Evolutionary conservation across 2,797 vertebrate genomes (phyloP), one percentile per base, ranked within the genome.

Genomic region (Thunnus albacares): DNA sequence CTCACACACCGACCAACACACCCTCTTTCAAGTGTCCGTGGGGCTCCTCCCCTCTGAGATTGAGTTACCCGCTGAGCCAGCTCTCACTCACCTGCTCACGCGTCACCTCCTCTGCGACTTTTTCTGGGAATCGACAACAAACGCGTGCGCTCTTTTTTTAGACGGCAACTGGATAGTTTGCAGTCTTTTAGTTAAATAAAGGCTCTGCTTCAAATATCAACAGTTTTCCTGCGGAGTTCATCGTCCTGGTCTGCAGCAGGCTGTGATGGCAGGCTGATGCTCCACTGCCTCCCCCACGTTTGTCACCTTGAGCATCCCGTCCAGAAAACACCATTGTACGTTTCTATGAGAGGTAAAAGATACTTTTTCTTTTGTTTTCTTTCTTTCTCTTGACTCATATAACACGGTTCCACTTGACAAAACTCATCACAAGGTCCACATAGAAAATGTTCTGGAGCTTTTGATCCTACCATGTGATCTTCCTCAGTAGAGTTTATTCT

Each of bases 61-160:
- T 68, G 76, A 73, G 85, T 95, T 94, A 95, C 94, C 90, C 91
- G 88, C 77, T 43, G 60, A 87, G 71, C 87, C 89, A 82, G 75
- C 88, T 90, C 61, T 92, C 88, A 72, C 81, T 87, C 87, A 76
- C 62, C 84, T 86, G 82, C 66, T 69, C 70, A 63, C 22, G 56
- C 74, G n/a, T 14, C 66, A 24, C 71, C 71, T 69, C 69, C 81
- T 38, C 75, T 38, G 68, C 26, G 43, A 38, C 68, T 11, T 41
- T 77, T 35, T 60, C 43, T 64, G 73, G 51, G 18, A 72, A 71
- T 11, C 38, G 18, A 6, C 59, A 12, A 68, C 58, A 80, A 51
- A 24, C 81, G 17, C 9, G 24, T 56, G 43, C 43, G 15, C 45
- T 56, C 15, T 13, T 47, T 4, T 49, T 4, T 24, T 17, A 51